phyloP scores from a whole-genome alignment of 1,140 invertebrate species.

The Psix sp. region DNA sequence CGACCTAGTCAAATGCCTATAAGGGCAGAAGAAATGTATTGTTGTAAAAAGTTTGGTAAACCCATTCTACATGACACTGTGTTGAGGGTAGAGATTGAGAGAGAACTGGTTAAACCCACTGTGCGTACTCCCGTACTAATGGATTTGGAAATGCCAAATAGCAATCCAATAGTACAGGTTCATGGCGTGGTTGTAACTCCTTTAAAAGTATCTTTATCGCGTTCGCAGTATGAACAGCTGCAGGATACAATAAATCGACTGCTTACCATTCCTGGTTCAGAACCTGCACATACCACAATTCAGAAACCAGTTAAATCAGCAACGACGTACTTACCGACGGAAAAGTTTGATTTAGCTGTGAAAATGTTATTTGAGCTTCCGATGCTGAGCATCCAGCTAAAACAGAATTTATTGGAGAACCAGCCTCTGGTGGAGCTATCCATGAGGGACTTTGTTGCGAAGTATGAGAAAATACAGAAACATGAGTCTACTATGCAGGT shows the following conservation, averaged over 20 bases:
- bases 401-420: slow-evolving; percentile 80
- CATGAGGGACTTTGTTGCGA: slow-evolving; percentile 88
- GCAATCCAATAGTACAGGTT: slow-evolving; percentile 78
- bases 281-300: slow-evolving; percentile 38
- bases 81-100: slow-evolving; percentile 81
- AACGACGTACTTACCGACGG: slow-evolving; percentile 56
- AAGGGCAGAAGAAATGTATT: slow-evolving; percentile 82
- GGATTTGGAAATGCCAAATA: slow-evolving; percentile 65
- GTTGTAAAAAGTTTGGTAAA: slow-evolving; percentile 80
- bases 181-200: slow-evolving; percentile 89
- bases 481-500: slow-evolving; percentile 86
- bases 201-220: slow-evolving; percentile 89
- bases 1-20: slow-evolving; percentile 62
- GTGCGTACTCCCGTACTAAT: slow-evolving; percentile 67
- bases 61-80: slow-evolving; percentile 90
- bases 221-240: slow-evolving; percentile 92
- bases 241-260: slow-evolving; percentile 83
- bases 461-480: slow-evolving; percentile 82
- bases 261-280: slow-evolving; percentile 64
- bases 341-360: slow-evolving; percentile 71
- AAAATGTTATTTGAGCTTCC: slow-evolving; percentile 85
- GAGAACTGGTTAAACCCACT: slow-evolving; percentile 64
- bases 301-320: slow-evolving; percentile 52
- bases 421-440: slow-evolving; percentile 87
- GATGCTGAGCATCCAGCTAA: slow-evolving; percentile 84